These are phyloP conservation scores for Bembecia ichneumoniformis DNA, from an alignment of 2,888 invertebrate genomes.

Conservation along the genomic window DNA sequence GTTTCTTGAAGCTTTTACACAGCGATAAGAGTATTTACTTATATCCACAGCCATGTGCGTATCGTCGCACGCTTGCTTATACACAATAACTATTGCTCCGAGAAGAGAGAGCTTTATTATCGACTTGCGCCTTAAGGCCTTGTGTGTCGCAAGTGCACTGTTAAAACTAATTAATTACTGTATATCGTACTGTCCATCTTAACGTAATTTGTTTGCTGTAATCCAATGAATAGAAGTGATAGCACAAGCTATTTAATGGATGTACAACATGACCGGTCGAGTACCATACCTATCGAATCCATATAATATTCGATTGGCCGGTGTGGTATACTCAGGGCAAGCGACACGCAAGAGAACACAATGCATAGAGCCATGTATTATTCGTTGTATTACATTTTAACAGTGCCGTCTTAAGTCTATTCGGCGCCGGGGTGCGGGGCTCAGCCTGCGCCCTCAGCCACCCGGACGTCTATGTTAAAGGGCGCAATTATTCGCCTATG, in stretches of 20 bases:
- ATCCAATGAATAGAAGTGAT: constrained; percentile 33
- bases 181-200: constrained; percentile 70
- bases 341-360: too few species aligned
- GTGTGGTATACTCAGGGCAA: too few species aligned
- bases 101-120: neutral
- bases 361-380: too few species aligned
- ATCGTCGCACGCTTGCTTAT: constrained; percentile 29
- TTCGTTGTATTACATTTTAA: too few species aligned
- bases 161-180: constrained; percentile 33
- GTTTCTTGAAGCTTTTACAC: constrained; percentile 7
- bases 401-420: too few species aligned
- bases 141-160: constrained; percentile 70
- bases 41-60: constrained; percentile 55
- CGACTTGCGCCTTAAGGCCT: constrained; percentile 21
- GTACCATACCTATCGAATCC: too few species aligned
- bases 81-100: constrained; percentile 1
- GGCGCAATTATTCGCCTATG: too few species aligned
- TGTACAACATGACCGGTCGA: constrained; percentile 8
- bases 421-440: too few species aligned
- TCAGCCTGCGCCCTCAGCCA: too few species aligned
- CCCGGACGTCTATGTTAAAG: too few species aligned
- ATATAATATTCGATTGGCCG: too few species aligned
- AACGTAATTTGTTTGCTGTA: constrained; percentile 32
- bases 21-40: constrained; percentile 14
- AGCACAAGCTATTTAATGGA: constrained; percentile 26